Evolutionary conservation across 30 jellyfish, hydroid and myxozoan genomes (phyloP).

Genomic region (Euphysa ruthae): DNA sequence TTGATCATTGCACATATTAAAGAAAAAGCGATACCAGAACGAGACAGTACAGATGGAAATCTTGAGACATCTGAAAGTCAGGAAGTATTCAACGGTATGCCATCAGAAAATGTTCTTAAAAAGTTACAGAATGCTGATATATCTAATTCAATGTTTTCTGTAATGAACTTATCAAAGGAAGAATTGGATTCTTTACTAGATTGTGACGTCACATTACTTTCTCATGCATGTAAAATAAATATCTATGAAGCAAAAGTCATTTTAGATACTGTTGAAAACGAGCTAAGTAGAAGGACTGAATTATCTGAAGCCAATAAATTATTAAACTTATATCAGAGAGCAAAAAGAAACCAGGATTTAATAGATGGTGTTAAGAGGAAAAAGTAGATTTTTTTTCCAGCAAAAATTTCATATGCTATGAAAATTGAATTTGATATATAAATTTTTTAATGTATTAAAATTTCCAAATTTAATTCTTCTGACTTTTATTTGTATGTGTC

Average conservation of each 20-base stretch:
- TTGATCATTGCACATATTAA: neutral
- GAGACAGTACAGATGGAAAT: neutral
- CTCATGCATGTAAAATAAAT: neutral
- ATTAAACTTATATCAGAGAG: slow-evolving; percentile 13
- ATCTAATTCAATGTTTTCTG: neutral
- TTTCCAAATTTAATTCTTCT: too few species aligned
- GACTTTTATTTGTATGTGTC: too few species aligned
- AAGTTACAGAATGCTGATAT: neutral
- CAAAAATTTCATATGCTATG: too few species aligned
- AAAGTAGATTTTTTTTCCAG: too few species aligned
- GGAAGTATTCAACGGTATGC: neutral
- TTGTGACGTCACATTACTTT: neutral
- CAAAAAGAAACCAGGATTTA: slow-evolving; percentile 1
- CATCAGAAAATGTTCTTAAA: neutral
- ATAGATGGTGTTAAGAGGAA: slow-evolving; percentile 27
- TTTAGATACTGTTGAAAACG: slow-evolving; percentile 16
- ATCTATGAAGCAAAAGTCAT: neutral
- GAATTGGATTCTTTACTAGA: slow-evolving; percentile 10
- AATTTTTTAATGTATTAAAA: too few species aligned
- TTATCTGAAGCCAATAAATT: slow-evolving; percentile 15
- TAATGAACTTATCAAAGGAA: slow-evolving; percentile 21
- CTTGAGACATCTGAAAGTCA: slow-evolving; percentile 26
- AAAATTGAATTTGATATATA: too few species aligned
- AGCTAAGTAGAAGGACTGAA: slow-evolving; percentile 16
- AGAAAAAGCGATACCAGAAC: neutral